Evolutionary conservation across 2,888 invertebrate species (phyloP), one percentile per base, ranked within the genome.

Genomic region (Mimumesa dahlbomi): DNA sequence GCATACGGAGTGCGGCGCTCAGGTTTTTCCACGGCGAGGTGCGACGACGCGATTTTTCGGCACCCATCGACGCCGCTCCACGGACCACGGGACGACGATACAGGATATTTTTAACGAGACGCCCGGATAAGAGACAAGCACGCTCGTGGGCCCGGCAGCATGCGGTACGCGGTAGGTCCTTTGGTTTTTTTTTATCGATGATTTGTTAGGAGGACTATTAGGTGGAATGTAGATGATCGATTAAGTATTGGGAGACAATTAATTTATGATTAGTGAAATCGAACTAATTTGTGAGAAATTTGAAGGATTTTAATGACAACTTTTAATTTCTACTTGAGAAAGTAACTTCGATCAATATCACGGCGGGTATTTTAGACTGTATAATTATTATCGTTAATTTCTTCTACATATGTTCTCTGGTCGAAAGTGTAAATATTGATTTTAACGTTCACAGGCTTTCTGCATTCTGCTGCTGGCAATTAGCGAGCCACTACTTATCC

Each of bases 401-500:
- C n/a, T n/a, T n/a, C n/a, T n/a, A n/a, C n/a, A n/a, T n/a, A n/a
- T n/a, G n/a, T n/a, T n/a, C n/a, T n/a, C n/a, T n/a, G n/a, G n/a
- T n/a, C n/a, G n/a, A n/a, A 7, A 19, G 29, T 31, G 14, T 19
- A 52, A 56, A 72, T 19, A n/a, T n/a, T 0, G 1, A n/a, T n/a
- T n/a, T 72, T 50, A 46, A 61, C 42, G n/a, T 65, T 54, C 5
- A 9, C 68, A 79, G 79, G 59, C 61, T 43, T 45, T 75, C 25
- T 83, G 79, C 66, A 61, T 82, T 53, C 59, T 87, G 74, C 63
- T 83, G 58, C 66, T 85, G 57, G 79, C 79, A 58, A 59, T 83
- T 42, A 79, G 82, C 56, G 83, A 83, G 54, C 83, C 82, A 11
- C 63, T 79, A n/a, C 62, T 84, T 40, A 58, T 71, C 52, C 58